Conservation (phyloP, 2,888 invertebrate species). For the Limenitis camilla region DNA sequence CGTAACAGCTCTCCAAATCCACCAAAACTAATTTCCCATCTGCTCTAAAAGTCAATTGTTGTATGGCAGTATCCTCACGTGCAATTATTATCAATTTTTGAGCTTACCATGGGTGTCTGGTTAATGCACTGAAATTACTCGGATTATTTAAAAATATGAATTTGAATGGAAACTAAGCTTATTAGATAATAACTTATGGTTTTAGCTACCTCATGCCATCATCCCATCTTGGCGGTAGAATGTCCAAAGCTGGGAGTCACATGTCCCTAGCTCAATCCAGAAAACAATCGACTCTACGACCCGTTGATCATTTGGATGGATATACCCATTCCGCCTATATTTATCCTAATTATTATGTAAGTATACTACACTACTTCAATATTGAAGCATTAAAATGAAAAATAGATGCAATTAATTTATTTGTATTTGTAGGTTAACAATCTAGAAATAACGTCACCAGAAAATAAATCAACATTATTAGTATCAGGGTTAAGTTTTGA, state of each 20-base stretch:
- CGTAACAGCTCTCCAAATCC: no score
- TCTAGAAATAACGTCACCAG: conserved; percentile 76
- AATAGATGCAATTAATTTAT: not conserved
- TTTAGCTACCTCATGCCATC: conserved; percentile 63
- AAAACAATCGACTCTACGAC: conserved; percentile 72
- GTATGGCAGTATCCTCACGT: no score
- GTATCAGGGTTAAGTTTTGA: conserved; percentile 89
- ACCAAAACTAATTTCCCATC: no score
- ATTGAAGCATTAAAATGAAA: not conserved
- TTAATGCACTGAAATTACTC: no score
- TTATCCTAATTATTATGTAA: conserved; percentile 79
- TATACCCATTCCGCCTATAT: conserved; percentile 69
- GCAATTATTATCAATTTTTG: no score
- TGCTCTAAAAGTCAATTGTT: no score
- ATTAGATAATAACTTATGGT: conserved; percentile 7
- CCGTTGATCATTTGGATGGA: conserved; percentile 74
- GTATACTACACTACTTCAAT: conserved; percentile 24
- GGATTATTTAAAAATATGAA: no score
- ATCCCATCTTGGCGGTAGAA: conserved; percentile 71
- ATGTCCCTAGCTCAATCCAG: conserved; percentile 73
- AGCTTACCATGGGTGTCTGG: not conserved
- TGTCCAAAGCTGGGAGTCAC: conserved; percentile 79
- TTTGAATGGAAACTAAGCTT: not conserved
- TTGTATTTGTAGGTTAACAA: conserved; percentile 68
- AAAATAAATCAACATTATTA: conserved; percentile 71